Evolutionary conservation across 2,888 invertebrate species (phyloP), one percentile per base, ranked within the genome.

Genomic region (Ferdinandea cuprea): DNA sequence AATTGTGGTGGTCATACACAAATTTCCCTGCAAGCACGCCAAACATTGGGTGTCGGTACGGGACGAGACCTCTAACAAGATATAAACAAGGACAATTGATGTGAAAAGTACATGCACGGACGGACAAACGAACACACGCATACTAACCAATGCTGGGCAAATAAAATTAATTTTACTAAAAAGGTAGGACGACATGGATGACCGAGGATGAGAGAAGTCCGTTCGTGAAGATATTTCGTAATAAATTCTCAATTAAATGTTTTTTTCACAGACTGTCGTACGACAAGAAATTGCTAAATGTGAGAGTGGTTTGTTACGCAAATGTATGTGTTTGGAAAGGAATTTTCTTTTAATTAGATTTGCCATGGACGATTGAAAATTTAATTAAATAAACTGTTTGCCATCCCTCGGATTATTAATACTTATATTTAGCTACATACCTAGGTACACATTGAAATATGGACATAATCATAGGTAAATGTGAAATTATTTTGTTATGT

Each of bases 91-190:
- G 61, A 78, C 81, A 83, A 72, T 78, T 78, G 72, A 78, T 72
- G 77, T 40, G 46, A 50, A 21, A 66, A 68, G 56, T 63, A 52
- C 50, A 68, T 48, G 58, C 44, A 40, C 44, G 46, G 58, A 63
- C 5, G 46, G 58, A 63, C 69, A 19, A 50, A 63, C 5, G 46
- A 50, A 63, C 69, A 19, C 32, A 76, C 30, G 77, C 65, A 77
- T 71, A 71, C 21, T 44, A 63, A 66, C 77, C 76, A 59, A 71
- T 65, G 52, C 46, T 77, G 32, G 56, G 66, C 46, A 81, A 66
- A 77, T 83, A 83, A 77, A 83, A 83, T 77, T 83, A 77, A 83
- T 83, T 77, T 83, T 83, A 83, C 72, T 83, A 83, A 77, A 81
- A 77, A 83, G 81, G 81, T 83, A 66, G 59, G 28, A 65, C 76